phyloP scores from a whole-genome alignment of 2,113 vertebrate species.

The Glaucidium brasilianum region DNA sequence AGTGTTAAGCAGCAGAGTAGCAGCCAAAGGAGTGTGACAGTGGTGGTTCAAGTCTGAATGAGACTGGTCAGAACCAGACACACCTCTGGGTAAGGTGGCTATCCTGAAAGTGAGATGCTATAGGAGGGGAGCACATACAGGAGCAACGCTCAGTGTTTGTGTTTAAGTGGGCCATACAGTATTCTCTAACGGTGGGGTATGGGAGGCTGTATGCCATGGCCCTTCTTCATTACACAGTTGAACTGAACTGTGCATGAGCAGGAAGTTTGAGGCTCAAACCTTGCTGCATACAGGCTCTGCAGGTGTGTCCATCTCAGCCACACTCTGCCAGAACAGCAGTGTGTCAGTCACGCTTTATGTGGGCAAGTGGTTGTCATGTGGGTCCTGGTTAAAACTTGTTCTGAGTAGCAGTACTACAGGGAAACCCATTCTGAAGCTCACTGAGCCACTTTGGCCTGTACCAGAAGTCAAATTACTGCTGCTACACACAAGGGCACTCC shows the following conservation, averaged over 20 bases:
- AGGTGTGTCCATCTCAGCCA: not conserved
- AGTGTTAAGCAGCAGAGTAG: not conserved
- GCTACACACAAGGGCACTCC: fast-evolving
- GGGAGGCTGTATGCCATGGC: not conserved
- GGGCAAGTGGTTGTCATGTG: no score
- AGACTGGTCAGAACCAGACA: not conserved
- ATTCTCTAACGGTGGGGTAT: not conserved
- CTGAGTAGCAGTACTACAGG: not conserved
- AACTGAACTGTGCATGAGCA: not conserved
- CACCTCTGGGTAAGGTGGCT: not conserved
- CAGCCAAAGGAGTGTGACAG: not conserved
- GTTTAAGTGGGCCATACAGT: not conserved
- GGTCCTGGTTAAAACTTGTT: not conserved
- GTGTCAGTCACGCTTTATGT: not conserved
- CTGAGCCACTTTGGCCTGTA: not conserved
- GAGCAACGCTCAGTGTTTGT: not conserved
- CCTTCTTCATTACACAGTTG: fast-evolving
- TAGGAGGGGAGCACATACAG: not conserved
- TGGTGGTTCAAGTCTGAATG: not conserved
- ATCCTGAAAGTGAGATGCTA: not conserved
- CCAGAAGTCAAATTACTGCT: not conserved
- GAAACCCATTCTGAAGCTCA: not conserved
- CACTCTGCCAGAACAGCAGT: not conserved
- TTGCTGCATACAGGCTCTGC: not conserved
- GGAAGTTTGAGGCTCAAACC: not conserved